These are phyloP conservation scores for Nylanderia fulva DNA, from an alignment of 1,140 invertebrate genomes.

Conservation along the genomic window DNA sequence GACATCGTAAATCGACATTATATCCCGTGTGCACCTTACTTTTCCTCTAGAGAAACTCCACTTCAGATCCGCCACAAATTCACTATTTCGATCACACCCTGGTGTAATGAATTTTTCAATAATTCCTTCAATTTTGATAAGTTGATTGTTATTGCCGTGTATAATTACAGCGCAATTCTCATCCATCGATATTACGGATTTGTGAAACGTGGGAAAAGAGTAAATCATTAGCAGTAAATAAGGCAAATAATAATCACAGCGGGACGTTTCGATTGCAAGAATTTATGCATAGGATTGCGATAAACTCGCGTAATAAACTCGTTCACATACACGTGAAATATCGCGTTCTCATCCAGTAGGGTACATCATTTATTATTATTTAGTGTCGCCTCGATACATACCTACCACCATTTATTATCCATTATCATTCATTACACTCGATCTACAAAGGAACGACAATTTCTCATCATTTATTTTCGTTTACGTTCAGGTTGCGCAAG, in stretches of 20 bases:
- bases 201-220: slow-evolving; percentile 22
- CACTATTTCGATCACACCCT: slow-evolving; percentile 13
- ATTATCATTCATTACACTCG: neutral
- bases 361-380: slow-evolving; percentile 5
- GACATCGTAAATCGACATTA: slow-evolving; percentile 31
- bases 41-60: neutral
- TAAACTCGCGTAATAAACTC: neutral
- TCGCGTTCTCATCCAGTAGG: neutral
- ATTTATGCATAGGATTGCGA: neutral
- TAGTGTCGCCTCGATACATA: neutral
- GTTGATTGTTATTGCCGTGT: slow-evolving; percentile 26
- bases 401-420: neutral
- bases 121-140: slow-evolving; percentile 7
- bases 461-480: neutral
- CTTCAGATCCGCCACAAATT: neutral
- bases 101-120: slow-evolving; percentile 1
- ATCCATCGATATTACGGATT: neutral
- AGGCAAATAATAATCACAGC: neutral
- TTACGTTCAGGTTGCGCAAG: neutral
- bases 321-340: neutral
- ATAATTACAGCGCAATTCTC: neutral
- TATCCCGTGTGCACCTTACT: slow-evolving; percentile 8
- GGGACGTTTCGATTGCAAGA: slow-evolving; percentile 9
- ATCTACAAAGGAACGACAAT: neutral
- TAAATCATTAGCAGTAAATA: slow-evolving; percentile 29